Evolutionary conservation across 1,140 invertebrate species (phyloP).

Genomic region (Latrodectus geometricus): DNA sequence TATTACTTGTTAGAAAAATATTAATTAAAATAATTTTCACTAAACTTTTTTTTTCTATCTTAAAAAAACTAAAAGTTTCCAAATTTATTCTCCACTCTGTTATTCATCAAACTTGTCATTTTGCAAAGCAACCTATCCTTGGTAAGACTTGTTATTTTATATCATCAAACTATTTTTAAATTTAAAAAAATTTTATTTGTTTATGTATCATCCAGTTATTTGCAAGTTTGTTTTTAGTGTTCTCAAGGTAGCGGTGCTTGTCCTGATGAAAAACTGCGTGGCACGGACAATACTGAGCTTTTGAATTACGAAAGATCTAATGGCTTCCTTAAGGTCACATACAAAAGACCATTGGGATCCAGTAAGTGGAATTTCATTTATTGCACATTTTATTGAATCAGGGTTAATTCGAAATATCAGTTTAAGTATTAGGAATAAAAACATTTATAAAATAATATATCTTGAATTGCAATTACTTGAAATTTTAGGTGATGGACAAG

Average conservation of each 20-base stretch:
- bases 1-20: too few species aligned
- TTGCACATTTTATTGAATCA: background rate
- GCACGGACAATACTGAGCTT: slow-evolving; percentile 79
- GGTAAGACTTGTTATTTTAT: too few species aligned
- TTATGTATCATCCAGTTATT: background rate
- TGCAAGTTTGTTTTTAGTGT: slow-evolving; percentile 41
- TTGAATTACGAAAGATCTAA: slow-evolving; percentile 52
- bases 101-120: too few species aligned
- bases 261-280: slow-evolving; percentile 83
- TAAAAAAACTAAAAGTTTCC: too few species aligned
- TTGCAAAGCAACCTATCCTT: too few species aligned
- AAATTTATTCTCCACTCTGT: too few species aligned
- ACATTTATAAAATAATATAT: background rate
- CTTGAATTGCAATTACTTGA: background rate
- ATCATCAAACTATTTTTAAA: too few species aligned
- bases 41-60: too few species aligned
- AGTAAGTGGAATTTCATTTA: slow-evolving; percentile 76
- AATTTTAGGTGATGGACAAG: slow-evolving; percentile 62
- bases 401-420: background rate
- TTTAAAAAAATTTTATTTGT: background rate
- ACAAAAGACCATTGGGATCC: slow-evolving; percentile 52
- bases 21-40: too few species aligned
- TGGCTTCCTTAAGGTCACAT: slow-evolving; percentile 62
- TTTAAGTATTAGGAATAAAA: background rate
- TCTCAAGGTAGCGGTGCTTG: slow-evolving; percentile 78